Conservation (phyloP, 2,888 invertebrate genomes). For the Patella depressa region DNA sequence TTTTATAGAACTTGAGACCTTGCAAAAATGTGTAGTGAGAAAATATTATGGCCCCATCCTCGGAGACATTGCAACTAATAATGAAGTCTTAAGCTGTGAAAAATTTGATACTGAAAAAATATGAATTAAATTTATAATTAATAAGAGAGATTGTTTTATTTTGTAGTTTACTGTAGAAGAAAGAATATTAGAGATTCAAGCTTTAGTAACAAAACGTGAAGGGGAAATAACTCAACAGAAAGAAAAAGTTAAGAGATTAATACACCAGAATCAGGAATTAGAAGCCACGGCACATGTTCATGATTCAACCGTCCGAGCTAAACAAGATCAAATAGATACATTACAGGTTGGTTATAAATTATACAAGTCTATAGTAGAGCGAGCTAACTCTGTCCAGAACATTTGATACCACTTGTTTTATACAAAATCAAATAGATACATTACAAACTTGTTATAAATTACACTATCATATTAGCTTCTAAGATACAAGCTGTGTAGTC, state of each 20-base stretch:
- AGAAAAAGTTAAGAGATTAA: conserved; percentile 45
- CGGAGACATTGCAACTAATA: no score
- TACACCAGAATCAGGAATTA: conserved; percentile 46
- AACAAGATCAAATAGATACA: conserved; percentile 54
- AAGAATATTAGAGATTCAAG: conserved; percentile 40
- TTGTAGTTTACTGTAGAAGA: conserved; percentile 49
- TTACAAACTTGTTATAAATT: conserved; percentile 47
- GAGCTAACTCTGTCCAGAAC: no score
- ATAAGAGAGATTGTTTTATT: not conserved
- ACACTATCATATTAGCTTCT: no score
- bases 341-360: conserved; percentile 48
- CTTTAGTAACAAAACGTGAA: conserved; percentile 44
- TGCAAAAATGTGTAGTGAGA: no score
- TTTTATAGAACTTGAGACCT: no score
- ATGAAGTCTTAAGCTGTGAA: no score
- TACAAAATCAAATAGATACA: conserved; percentile 54
- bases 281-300: conserved; percentile 44
- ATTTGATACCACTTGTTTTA: conserved; percentile 38
- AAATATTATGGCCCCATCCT: no score
- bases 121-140: no score
- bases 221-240: conserved; percentile 46
- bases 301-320: conserved; percentile 45
- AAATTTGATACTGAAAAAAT: no score
- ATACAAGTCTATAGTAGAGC: no score
- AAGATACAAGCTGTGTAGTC: no score